These are phyloP conservation scores for Amphiprion percula DNA, from an alignment of 2,113 vertebrate genomes.

Conservation along the genomic window DNA sequence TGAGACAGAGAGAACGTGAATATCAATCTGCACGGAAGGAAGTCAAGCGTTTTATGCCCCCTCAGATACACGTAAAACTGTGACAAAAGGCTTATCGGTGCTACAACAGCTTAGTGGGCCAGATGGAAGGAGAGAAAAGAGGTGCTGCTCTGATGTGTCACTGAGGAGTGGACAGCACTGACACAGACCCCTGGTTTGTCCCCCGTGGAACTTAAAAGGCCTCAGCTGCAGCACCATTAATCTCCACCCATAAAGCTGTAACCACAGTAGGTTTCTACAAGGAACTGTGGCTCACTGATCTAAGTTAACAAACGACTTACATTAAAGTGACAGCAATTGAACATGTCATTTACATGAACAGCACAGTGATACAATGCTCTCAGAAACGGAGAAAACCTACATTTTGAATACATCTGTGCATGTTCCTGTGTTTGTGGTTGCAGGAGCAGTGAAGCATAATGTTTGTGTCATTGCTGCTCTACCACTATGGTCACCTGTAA, in stretches of 20 bases:
- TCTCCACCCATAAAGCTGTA: conserved; percentile 46
- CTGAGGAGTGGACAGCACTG: conserved; percentile 29
- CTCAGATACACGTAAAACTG: conserved; percentile 59
- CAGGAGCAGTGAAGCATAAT: background rate
- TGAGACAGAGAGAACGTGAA: conserved; percentile 54
- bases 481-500: conserved; percentile 1
- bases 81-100: conserved; percentile 50
- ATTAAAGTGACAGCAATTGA: background rate
- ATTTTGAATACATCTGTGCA: background rate
- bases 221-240: conserved; percentile 39
- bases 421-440: background rate
- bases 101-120: conserved; percentile 17
- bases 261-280: conserved; percentile 2
- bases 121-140: conserved; percentile 30
- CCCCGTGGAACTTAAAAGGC: conserved; percentile 38
- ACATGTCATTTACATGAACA: background rate
- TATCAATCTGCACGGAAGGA: conserved; percentile 49
- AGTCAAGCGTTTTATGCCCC: conserved; percentile 62
- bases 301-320: conserved; percentile 13
- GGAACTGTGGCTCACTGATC: background rate
- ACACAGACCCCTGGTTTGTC: conserved; percentile 20
- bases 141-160: conserved; percentile 38
- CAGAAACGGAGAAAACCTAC: background rate
- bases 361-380: background rate
- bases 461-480: conserved; percentile 11